A percentile compares a stretch with the other conserved stretches of the same genome.
Conservation (phyloP, 2,113 vertebrate species). For the Mungos mungo region DNA sequence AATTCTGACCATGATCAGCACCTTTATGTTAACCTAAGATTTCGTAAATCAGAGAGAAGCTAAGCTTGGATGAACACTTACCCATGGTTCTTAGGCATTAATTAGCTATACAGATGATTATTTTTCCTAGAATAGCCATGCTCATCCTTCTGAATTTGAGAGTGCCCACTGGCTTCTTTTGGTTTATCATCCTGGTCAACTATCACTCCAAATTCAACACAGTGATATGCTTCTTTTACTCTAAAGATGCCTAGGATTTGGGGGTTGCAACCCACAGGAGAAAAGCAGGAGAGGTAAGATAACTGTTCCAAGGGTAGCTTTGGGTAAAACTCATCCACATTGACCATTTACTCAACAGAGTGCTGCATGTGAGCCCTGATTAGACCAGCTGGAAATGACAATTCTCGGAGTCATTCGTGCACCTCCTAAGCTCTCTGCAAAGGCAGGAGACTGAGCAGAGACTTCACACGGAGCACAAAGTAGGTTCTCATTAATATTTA, state of each 20-base stretch:
- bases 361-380: accelerated
- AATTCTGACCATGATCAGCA: not conserved
- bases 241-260: not conserved
- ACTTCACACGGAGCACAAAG: accelerated
- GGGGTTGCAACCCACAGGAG: not conserved
- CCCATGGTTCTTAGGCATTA: accelerated
- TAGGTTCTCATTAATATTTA: accelerated
- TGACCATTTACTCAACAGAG: not conserved
- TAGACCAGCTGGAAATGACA: not conserved
- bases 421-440: not conserved
- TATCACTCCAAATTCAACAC: not conserved
- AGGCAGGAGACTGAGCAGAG: not conserved
- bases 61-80: not conserved
- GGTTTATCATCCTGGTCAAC: not conserved
- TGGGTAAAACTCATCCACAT: accelerated
- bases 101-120: not conserved
- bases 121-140: not conserved
- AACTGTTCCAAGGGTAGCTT: not conserved
- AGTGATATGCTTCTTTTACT: not conserved
- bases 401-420: not conserved
- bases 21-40: not conserved
- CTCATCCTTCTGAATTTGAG: not conserved
- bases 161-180: not conserved
- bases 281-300: not conserved
- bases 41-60: not conserved